These are phyloP conservation scores for Brachymystax lenok DNA, from an alignment of 2,797 vertebrate species.

Conservation along the genomic window DNA sequence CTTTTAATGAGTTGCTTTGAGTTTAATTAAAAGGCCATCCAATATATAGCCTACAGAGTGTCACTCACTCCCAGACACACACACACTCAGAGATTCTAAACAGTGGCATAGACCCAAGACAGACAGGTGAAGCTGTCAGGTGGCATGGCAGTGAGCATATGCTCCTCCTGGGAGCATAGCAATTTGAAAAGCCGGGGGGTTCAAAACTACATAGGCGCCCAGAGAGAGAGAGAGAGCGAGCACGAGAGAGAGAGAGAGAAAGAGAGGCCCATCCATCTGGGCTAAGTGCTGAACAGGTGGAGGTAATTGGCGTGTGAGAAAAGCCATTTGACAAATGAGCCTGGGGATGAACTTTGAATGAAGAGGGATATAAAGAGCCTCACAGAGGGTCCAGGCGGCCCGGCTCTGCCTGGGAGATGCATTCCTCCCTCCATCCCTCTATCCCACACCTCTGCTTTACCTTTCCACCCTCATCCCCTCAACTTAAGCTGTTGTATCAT, in stretches of 20 bases:
- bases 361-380: slow-evolving; percentile 62
- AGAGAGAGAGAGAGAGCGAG: slow-evolving; percentile 41
- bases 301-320: slow-evolving; percentile 66
- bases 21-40: neutral
- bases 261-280: slow-evolving; percentile 19
- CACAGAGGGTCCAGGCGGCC: slow-evolving; percentile 50
- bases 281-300: slow-evolving; percentile 66
- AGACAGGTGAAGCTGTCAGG: too few relatives aligned
- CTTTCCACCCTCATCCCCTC: neutral
- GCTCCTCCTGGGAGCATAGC: too few relatives aligned
- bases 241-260: neutral
- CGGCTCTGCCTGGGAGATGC: slow-evolving; percentile 52
- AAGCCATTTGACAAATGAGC: slow-evolving; percentile 72
- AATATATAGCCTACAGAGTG: neutral
- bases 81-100: too few relatives aligned
- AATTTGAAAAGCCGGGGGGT: too few relatives aligned
- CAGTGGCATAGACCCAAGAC: too few relatives aligned
- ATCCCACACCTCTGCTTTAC: neutral
- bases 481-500: neutral
- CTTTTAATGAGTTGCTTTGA: slow-evolving; percentile 1
- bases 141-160: too few relatives aligned
- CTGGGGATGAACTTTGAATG: slow-evolving; percentile 20
- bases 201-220: neutral
- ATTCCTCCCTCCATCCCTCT: slow-evolving; percentile 23
- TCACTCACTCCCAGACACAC: neutral